These are phyloP conservation scores for Epizoanthus ramosus DNA, from an alignment of 92 coral and sea anemone species.

Conservation along the genomic window DNA sequence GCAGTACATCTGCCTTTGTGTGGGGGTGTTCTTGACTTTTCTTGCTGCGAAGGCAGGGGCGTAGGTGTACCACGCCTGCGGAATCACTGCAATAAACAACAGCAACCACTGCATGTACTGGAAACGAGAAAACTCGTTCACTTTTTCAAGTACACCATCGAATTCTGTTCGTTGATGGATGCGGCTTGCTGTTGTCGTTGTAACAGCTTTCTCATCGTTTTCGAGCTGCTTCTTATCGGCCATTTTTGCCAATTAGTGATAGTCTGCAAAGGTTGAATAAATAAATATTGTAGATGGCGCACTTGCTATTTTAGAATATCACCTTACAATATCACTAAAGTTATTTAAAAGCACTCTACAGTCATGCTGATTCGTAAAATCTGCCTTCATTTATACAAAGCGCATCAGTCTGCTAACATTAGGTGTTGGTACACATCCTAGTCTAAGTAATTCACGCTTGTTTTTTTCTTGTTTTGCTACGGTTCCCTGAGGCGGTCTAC, in stretches of 20 bases:
- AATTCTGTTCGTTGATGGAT: conserved; percentile 79
- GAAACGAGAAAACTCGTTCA: conserved; percentile 91
- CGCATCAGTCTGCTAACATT: too few relatives aligned
- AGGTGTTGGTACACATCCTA: too few relatives aligned
- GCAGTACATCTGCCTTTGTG: conserved; percentile 56
- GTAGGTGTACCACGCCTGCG: conserved; percentile 97
- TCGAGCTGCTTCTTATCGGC: conserved; percentile 1
- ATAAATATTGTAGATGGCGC: too few relatives aligned
- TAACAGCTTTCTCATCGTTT: conserved; percentile 16
- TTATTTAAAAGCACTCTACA: too few relatives aligned
- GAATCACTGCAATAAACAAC: conserved; percentile 77
- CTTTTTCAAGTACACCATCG: conserved; percentile 67
- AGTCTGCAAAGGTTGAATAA: background rate
- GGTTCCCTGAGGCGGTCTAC: too few relatives aligned
- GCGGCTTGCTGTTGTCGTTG: conserved; percentile 34
- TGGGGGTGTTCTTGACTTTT: conserved; percentile 70
- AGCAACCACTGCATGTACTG: conserved; percentile 92
- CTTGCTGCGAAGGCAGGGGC: conserved; percentile 96
- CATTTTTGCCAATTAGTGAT: background rate
- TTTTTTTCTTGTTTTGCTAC: too few relatives aligned
- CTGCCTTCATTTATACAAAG: too few relatives aligned
- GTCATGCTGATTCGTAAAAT: too few relatives aligned
- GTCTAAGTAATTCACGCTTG: too few relatives aligned
- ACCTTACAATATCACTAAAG: too few relatives aligned
- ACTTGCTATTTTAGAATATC: too few relatives aligned